Evolutionary conservation across 2,888 invertebrate species (phyloP).

Genomic region (Lepas anatifera): DNA sequence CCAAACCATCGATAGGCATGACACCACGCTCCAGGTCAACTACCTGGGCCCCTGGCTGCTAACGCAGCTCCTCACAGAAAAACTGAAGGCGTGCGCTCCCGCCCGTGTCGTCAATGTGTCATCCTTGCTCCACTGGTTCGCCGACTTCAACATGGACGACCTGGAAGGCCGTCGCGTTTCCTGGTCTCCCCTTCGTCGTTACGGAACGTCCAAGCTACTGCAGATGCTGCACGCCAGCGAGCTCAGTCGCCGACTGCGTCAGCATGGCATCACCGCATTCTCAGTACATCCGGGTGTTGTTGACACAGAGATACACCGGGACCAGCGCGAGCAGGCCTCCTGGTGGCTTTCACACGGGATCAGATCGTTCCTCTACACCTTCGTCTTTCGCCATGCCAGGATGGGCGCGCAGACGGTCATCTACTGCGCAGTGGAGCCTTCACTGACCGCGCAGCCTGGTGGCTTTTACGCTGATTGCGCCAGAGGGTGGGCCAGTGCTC

Average conservation of each 20-base stretch:
- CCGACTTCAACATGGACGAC: conserved; percentile 27
- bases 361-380: conserved; percentile 15
- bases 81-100: conserved; percentile 23
- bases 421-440: conserved; percentile 22
- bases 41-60: conserved; percentile 86
- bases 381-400: conserved; percentile 41
- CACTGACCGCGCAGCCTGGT: conserved; percentile 16
- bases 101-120: conserved; percentile 28
- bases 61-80: conserved; percentile 70
- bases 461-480: conserved; percentile 21
- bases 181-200: conserved; percentile 22
- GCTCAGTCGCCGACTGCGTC: conserved; percentile 16
- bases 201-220: conserved; percentile 26
- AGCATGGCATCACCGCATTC: conserved; percentile 14
- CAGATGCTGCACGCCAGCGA: conserved; percentile 25
- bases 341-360: conserved; percentile 15
- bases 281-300: conserved; percentile 23
- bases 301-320: conserved; percentile 19
- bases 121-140: conserved; percentile 27
- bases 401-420: conserved; percentile 55
- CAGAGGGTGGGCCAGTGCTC: conserved; percentile 12
- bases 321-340: background rate
- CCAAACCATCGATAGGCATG: conserved; percentile 65
- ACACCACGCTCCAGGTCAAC: conserved; percentile 82
- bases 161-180: conserved; percentile 27